Conservation (phyloP, 2,797 vertebrate genomes). For the Manis pentadactyla region DNA sequence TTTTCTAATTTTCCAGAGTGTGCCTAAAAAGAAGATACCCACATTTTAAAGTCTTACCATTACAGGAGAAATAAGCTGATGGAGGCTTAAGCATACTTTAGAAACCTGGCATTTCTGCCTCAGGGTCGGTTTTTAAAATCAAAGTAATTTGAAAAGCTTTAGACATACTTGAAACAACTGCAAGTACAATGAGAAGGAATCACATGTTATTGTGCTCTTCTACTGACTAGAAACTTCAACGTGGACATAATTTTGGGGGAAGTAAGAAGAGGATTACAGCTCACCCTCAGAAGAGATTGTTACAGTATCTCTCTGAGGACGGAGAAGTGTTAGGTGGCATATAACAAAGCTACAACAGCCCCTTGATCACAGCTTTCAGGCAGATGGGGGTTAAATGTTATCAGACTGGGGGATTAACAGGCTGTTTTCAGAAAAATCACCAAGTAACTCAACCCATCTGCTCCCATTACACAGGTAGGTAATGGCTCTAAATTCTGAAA, state of each 20-base stretch:
- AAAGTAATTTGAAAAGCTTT: constrained; percentile 65
- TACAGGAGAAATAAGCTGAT: neutral
- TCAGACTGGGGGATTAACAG: constrained; percentile 77
- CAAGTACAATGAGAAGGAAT: constrained; percentile 50
- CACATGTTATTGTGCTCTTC: constrained; percentile 40
- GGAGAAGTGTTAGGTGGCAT: neutral
- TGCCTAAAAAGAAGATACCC: constrained; percentile 67
- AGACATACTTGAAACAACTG: constrained; percentile 56
- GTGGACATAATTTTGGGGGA: neutral
- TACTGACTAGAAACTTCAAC: constrained; percentile 47
- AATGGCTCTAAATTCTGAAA: constrained; percentile 74
- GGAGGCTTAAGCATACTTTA: neutral
- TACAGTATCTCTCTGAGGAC: neutral
- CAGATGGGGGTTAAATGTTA: constrained; percentile 81
- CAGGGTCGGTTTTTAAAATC: constrained; percentile 35
- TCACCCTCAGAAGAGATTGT: constrained; percentile 27
- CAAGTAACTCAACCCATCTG: constrained; percentile 59
- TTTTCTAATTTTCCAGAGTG: constrained; percentile 58
- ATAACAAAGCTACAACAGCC: constrained; percentile 47
- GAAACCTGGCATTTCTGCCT: constrained; percentile 67
- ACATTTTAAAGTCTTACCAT: constrained; percentile 69
- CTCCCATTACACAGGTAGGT: constrained; percentile 66
- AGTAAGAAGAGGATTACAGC: neutral
- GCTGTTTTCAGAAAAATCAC: constrained; percentile 73
- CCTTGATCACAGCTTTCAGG: constrained; percentile 79